Conservation (phyloP, 2,888 invertebrate species). For the Alviniconcha strummeri region DNA sequence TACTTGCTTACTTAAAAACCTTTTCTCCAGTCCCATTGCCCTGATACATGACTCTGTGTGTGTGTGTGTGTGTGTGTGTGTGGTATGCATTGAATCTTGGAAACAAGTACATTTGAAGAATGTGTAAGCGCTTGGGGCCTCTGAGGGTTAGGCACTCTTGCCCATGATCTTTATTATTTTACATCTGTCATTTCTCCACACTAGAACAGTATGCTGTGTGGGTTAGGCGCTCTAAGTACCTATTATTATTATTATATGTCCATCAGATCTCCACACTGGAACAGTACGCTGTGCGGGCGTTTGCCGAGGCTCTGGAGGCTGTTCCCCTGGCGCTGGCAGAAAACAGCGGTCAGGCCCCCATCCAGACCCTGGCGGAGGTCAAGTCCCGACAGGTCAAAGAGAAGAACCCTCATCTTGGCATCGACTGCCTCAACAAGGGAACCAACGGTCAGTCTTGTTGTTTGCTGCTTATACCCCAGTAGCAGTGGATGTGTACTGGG, state of each 20-base stretch:
- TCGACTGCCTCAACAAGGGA: constrained; percentile 94
- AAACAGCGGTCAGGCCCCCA: constrained; percentile 94
- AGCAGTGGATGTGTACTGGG: no score
- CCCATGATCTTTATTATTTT: no score
- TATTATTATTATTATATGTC: no score
- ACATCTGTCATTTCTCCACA: constrained; percentile 79
- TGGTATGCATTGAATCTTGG: no score
- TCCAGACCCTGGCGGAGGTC: constrained; percentile 89
- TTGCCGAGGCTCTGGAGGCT: constrained; percentile 95
- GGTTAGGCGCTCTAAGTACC: no score
- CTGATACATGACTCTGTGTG: no score
- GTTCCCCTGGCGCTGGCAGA: constrained; percentile 97
- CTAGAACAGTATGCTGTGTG: constrained; percentile 96
- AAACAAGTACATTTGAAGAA: no score
- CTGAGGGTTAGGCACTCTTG: no score
- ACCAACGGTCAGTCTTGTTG: constrained; percentile 74
- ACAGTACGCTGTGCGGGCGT: constrained; percentile 97
- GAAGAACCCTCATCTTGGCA: constrained; percentile 90
- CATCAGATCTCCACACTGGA: constrained; percentile 86
- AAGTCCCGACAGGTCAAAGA: constrained; percentile 91
- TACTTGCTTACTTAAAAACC: no score
- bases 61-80: no score
- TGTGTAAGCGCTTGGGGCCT: no score
- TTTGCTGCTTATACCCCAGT: not conserved
- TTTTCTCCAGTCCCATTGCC: no score